Evolutionary conservation across 2,888 invertebrate species (phyloP).

Genomic region (Panzeria rudis): DNA sequence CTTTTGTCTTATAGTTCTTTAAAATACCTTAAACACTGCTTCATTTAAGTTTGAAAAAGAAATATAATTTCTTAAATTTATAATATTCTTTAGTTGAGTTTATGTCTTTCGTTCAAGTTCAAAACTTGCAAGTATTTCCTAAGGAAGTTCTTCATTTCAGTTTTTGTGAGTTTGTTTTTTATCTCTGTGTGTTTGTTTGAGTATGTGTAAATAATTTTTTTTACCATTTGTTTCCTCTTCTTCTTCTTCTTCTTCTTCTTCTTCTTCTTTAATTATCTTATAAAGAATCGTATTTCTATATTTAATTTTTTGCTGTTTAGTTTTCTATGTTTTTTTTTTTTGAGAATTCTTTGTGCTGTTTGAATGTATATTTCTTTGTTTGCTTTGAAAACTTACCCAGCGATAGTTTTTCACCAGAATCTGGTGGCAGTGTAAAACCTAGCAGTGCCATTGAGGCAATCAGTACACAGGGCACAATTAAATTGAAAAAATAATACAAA

Average conservation of each 20-base stretch:
- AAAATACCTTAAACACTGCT: conserved; percentile 68
- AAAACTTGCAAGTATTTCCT: conserved; percentile 51
- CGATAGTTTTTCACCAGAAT: conserved; percentile 99
- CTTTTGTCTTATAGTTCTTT: background rate
- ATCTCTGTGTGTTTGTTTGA: conserved; percentile 5
- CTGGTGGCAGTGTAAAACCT: conserved; percentile 99
- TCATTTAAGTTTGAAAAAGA: conserved; percentile 45
- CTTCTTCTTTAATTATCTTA: conserved; percentile 30
- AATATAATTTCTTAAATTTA: conserved; percentile 21
- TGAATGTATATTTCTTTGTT: conserved; percentile 24
- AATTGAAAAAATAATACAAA: conserved; percentile 99
- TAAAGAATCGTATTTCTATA: conserved; percentile 1
- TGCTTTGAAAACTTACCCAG: conserved; percentile 87
- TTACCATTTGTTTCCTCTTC: background rate
- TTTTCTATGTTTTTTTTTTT: background rate
- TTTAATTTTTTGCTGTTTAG: background rate
- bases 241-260: background rate
- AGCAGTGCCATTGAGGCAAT: conserved; percentile 99
- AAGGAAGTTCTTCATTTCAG: conserved; percentile 57
- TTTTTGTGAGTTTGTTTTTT: conserved; percentile 13
- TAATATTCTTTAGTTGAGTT: conserved; percentile 9
- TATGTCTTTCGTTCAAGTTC: conserved; percentile 30
- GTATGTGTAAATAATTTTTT: conserved; percentile 41
- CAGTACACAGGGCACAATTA: conserved; percentile 99
- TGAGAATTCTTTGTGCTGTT: background rate